Evolutionary conservation across 53 echinoderm and acorn worm species (phyloP).

Genomic region (Arbacia lixula): DNA sequence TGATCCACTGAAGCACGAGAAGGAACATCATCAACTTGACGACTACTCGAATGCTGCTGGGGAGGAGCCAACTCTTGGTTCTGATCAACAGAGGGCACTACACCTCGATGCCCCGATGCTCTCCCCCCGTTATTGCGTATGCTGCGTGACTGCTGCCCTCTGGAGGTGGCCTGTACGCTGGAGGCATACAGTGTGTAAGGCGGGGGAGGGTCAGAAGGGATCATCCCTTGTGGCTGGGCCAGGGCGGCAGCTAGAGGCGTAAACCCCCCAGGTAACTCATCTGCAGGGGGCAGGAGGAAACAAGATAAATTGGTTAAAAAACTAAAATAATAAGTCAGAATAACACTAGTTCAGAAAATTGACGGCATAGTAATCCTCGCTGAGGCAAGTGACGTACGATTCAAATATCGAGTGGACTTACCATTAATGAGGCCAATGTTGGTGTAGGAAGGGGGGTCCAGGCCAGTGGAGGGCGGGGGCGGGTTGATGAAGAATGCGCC

Average conservation of each 20-base stretch:
- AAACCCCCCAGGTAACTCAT: constrained; percentile 28
- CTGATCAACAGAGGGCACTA: too few species aligned
- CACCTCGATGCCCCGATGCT: neutral
- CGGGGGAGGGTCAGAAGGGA: constrained; percentile 34
- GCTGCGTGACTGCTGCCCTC: neutral
- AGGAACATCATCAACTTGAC: neutral
- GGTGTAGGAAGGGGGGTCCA: constrained; percentile 58
- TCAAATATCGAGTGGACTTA: constrained; percentile 14
- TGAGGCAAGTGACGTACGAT: too few species aligned
- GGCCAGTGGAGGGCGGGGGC: neutral
- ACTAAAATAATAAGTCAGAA: too few species aligned
- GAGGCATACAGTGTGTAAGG: constrained; percentile 47
- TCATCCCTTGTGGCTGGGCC: neutral
- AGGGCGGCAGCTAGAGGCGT: constrained; percentile 33
- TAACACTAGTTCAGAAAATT: too few species aligned
- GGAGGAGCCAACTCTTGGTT: too few species aligned
- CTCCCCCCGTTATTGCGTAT: neutral
- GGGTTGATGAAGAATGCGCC: constrained; percentile 34
- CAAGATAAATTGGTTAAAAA: too few species aligned
- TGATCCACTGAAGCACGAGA: neutral
- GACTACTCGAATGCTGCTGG: constrained; percentile 2
- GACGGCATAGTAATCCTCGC: neutral
- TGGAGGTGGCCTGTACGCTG: constrained; percentile 14
- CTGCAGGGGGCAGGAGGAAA: neutral
- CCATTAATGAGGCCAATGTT: constrained; percentile 47